Evolutionary conservation across 2,888 invertebrate genomes (phyloP).

Genomic region (Apamea anceps): DNA sequence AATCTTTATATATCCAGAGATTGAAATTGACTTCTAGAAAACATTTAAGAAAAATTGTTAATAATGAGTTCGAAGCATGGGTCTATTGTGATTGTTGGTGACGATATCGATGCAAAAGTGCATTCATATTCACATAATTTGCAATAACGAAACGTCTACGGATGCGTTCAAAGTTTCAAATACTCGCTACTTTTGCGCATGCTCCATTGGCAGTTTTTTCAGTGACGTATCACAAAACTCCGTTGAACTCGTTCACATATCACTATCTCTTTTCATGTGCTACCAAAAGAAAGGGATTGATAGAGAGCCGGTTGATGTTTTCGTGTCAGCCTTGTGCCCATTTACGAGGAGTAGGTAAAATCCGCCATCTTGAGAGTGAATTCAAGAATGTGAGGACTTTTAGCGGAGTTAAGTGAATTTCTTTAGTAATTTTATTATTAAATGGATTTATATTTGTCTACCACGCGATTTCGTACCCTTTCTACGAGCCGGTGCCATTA

Average conservation of each 20-base stretch:
- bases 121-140: neutral
- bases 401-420: constrained; percentile 86
- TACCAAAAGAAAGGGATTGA: constrained; percentile 86
- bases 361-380: constrained; percentile 92
- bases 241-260: constrained; percentile 84
- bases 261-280: constrained; percentile 82
- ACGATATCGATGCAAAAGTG: neutral
- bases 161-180: constrained; percentile 80
- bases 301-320: constrained; percentile 90
- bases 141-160: constrained; percentile 70
- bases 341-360: constrained; percentile 90
- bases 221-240: constrained; percentile 85
- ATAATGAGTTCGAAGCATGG: no score
- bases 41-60: neutral
- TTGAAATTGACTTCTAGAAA: neutral
- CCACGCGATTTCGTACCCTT: constrained; percentile 75
- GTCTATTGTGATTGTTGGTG: no score
- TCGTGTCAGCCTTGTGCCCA: constrained; percentile 91
- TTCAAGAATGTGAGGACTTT: constrained; percentile 91
- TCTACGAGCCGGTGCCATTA: constrained; percentile 76
- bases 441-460: constrained; percentile 82
- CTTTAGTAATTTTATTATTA: constrained; percentile 87
- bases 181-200: constrained; percentile 83
- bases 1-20: neutral
- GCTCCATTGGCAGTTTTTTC: constrained; percentile 84